Conservation (phyloP, 2,113 vertebrate genomes). For the Salvelinus fontinalis region DNA sequence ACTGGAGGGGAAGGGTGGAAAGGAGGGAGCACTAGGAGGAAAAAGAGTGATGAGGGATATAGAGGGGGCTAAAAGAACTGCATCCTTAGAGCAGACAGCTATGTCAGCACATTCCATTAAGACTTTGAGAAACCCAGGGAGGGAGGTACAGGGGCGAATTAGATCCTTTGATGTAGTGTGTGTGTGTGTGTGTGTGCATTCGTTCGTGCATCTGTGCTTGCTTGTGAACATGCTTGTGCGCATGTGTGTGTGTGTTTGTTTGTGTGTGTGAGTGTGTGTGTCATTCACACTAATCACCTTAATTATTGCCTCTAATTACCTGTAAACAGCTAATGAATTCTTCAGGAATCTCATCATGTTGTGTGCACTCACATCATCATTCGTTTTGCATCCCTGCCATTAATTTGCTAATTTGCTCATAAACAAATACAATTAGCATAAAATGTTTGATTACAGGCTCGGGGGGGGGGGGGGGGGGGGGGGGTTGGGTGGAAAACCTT, state of each 20-base stretch:
- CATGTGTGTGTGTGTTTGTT: conserved; percentile 25
- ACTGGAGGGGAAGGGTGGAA: conserved; percentile 57
- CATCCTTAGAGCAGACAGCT: conserved; percentile 63
- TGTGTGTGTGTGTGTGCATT: neutral
- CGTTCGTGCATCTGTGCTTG: too few relatives aligned
- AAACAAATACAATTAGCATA: conserved; percentile 99
- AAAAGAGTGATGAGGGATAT: conserved; percentile 51
- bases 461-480: neutral
- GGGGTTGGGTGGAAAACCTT: conserved; percentile 11
- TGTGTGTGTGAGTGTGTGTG: conserved; percentile 63
- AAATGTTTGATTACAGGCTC: conserved; percentile 96
- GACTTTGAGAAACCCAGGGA: conserved; percentile 49
- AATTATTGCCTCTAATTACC: conserved; percentile 99
- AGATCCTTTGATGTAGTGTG: neutral
- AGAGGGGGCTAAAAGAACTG: conserved; percentile 42
- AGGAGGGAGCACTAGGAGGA: conserved; percentile 36
- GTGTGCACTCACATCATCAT: conserved; percentile 95
- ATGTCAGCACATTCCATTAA: conserved; percentile 87
- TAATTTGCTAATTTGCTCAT: conserved; percentile 99
- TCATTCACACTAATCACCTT: conserved; percentile 92
- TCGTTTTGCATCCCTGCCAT: conserved; percentile 96
- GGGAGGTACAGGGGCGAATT: conserved; percentile 1
- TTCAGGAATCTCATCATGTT: conserved; percentile 98
- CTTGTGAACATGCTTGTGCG: neutral
- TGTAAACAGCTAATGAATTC: conserved; percentile 99